Base-by-base conservation (phyloP, 2,888 invertebrate species). In the Thyatira batis region DNA sequence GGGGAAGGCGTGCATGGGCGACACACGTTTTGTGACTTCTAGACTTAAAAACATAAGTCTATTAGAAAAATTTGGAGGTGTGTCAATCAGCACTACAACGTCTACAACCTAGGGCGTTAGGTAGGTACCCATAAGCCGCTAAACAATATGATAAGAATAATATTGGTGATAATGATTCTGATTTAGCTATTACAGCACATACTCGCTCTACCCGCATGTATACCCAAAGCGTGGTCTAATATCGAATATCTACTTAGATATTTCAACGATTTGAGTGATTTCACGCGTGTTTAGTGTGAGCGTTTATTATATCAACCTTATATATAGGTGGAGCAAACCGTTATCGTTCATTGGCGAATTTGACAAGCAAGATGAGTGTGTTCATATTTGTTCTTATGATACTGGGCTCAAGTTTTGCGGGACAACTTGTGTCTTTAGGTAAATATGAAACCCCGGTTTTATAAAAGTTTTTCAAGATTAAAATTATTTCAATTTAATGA, bases 401-500 rank as follows among this genome's bases (percentile, higher is more conserved):
- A 59, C 55, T 82, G 45, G 61, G 67, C 46, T 65, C 70, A 33
- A 67, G 69, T 56, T 67, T 76, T 51, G 82, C 85, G 25, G 69
- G 60, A 20, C 63, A 71, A 46, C 69, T 85, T 21, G 67, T 88
- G 53, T 75, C 82, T 30, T 60, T 76, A 67, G 87, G 90, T 90
- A 76, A 49, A 51, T 49, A 39, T 17, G 17, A 30, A n/a, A 1
- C n/a, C 1, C 17, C 11, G 30, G 33, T 8, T 25, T 51, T 44
- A n/a, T 48, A 45, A 49, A 27, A 48, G 9, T 43, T 45, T 27
- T 17, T 27, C 27, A 2, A 51, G 21, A 28, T 33, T 33, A 6
- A 13, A 13, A 33, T 30, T n/a, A 4, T 3, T 30, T 30, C 4
- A n/a, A n/a, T 5, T 1, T 13, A 8, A 5, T 1, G 13, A 10